Base-by-base conservation (phyloP, 2,113 vertebrate genomes). In the Mola mola region DNA sequence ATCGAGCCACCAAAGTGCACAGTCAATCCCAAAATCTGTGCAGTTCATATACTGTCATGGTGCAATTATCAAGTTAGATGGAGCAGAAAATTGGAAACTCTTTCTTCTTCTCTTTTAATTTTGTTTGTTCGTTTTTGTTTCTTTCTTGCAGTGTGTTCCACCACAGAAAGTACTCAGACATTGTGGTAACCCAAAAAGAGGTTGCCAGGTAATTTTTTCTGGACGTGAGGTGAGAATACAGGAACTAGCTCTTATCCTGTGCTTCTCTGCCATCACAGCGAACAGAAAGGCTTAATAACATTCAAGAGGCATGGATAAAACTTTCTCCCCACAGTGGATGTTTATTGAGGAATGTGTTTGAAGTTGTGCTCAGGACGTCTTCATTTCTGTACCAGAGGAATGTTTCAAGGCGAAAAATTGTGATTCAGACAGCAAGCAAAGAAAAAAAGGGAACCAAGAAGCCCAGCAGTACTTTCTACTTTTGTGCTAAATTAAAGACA, bases 271-370 rank as follows among this genome's bases (percentile, higher is more conserved):
- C 94, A 93, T 92, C 92, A 87, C 94, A 92, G 91, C 92, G 94
- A 93, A 93, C 93, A 94, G 92, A 93, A 94, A 96, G 92, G 92
- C 94, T 95, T 96, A 96, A 97, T 96, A 95, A 95, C 93, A 94
- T 97, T 95, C 95, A 94, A 95, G 93, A 95, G 96, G 95, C 94
- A 94, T 92, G 95, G 94, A 96, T 97, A 95, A 98, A 97, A 97
- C 89, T 51, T 87, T 94, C 93, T 94, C 94, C 94, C 94, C 88
- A 91, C 92, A 92, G 93, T 91, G 92, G 92, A 93, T 96, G 94
- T 96, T 98, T 96, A 95, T 93, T 93, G 93, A 93, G 92, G 92
- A 93, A 92, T 87, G 92, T 89, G 94, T 98, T 98, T 97, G 95
- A 98, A 96, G 95, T 96, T 82, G 63, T 93, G 93, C 92, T 95